Percentiles rank a stretch among this genome's conserved stretches.
phyloP scores from a whole-genome alignment of 2,888 invertebrate species.

The Pseudeuparius sepicola region DNA sequence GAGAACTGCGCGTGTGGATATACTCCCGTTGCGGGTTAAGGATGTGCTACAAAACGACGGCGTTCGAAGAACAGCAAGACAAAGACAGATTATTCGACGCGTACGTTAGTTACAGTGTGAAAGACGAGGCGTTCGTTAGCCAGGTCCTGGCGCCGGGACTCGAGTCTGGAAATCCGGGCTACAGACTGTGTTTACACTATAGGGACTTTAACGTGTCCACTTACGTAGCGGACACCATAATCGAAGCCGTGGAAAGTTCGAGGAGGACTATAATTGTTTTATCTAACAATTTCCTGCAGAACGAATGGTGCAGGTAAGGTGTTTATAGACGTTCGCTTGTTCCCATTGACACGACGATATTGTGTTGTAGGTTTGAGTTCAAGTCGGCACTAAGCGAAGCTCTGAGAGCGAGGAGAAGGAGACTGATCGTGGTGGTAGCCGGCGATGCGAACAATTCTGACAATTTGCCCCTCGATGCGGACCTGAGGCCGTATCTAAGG shows the following conservation, averaged over 20 bases:
- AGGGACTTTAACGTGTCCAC: constrained; percentile 82
- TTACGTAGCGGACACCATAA: constrained; percentile 85
- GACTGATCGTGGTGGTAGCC: constrained; percentile 81
- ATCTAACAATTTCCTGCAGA: constrained; percentile 86
- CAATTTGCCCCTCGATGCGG: constrained; percentile 83
- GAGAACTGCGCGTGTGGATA: constrained; percentile 75
- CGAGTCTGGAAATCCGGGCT: constrained; percentile 71
- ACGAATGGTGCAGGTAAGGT: constrained; percentile 91
- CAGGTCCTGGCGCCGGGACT: constrained; percentile 81
- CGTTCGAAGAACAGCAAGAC: constrained; percentile 71
- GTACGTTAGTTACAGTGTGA: constrained; percentile 88
- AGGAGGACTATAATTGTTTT: constrained; percentile 82
- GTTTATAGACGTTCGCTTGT: too few relatives aligned
- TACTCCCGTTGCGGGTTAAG: constrained; percentile 77
- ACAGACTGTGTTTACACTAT: constrained; percentile 83
- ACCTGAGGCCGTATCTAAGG: constrained; percentile 80
- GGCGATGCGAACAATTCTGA: constrained; percentile 84
- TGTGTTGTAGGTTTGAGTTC: constrained; percentile 82
- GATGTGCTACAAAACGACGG: constrained; percentile 75
- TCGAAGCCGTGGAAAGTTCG: constrained; percentile 85
- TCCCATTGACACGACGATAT: too few relatives aligned
- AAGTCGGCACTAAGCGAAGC: constrained; percentile 88
- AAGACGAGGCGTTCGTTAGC: constrained; percentile 85
- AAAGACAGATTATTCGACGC: constrained; percentile 87
- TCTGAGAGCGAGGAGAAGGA: constrained; percentile 73